Conservation (phyloP, 2,113 vertebrate genomes). For the Dasyurus viverrinus region DNA sequence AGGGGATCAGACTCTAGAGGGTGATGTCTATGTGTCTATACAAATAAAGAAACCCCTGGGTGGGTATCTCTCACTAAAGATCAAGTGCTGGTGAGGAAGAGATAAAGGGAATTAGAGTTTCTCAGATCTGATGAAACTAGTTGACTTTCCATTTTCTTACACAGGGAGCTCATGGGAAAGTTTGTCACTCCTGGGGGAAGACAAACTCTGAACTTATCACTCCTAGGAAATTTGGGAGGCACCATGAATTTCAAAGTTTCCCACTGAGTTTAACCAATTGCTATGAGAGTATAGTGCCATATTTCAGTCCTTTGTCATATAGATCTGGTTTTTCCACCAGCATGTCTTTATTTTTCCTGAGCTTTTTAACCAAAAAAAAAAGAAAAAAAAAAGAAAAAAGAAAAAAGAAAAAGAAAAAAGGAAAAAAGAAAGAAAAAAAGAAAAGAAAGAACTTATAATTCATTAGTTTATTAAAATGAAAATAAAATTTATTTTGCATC, state of each 20-base stretch:
- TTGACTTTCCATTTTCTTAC: conserved; percentile 12
- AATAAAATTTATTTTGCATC: conserved; percentile 88
- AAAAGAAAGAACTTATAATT: conserved; percentile 82
- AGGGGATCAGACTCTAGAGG: conserved; percentile 44
- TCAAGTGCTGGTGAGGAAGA: background rate
- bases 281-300: background rate
- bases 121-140: background rate
- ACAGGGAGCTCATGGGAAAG: background rate
- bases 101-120: background rate
- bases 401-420: background rate
- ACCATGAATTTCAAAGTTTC: background rate
- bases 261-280: background rate
- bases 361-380: conserved; percentile 80
- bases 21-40: background rate
- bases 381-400: conserved; percentile 50
- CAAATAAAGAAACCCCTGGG: background rate
- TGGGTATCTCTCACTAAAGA: background rate
- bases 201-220: background rate
- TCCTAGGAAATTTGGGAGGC: conserved; percentile 14
- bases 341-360: conserved; percentile 69
- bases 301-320: conserved; percentile 46
- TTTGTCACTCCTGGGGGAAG: background rate
- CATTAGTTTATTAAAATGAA: conserved; percentile 88
- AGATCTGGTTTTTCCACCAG: conserved; percentile 50
- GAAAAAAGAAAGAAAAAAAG: conserved; percentile 81